Percentiles rank a stretch among this genome's conserved stretches.
Conservation (phyloP, 1,140 invertebrate genomes). For the Zeugodacus cucurbitae region DNA sequence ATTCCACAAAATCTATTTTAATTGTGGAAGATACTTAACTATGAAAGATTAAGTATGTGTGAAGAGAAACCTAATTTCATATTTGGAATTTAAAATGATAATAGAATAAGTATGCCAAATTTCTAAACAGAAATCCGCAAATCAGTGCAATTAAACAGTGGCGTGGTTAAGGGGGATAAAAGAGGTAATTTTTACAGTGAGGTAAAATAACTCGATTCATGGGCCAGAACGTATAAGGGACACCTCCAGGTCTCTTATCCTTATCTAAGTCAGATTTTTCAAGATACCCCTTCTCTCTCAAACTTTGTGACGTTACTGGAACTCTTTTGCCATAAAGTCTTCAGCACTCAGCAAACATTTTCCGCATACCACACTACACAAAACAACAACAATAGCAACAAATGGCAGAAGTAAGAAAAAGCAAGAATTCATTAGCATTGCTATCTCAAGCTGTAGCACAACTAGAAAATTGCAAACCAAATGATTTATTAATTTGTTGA, state of each 20-base stretch:
- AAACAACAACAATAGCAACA: neutral
- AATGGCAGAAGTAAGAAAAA: neutral
- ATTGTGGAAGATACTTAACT: neutral
- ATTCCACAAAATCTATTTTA: neutral
- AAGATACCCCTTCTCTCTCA: too few species aligned
- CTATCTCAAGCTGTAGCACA: neutral
- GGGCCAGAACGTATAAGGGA: too few species aligned
- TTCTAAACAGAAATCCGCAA: neutral
- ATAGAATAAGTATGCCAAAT: neutral
- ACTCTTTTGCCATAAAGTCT: neutral
- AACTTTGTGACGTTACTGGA: neutral
- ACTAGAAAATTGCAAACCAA: slow-evolving; percentile 21
- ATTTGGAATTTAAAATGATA: neutral
- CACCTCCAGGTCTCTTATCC: too few species aligned
- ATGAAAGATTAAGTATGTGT: neutral
- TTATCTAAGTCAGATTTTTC: too few species aligned
- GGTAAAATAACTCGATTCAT: too few species aligned
- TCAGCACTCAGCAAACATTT: neutral
- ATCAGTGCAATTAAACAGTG: neutral
- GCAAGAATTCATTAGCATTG: slow-evolving; percentile 16
- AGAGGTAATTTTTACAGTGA: too few species aligned
- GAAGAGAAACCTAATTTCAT: neutral
- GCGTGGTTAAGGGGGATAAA: too few species aligned
- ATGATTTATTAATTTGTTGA: slow-evolving; percentile 38
- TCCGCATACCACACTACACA: neutral